phyloP scores from a whole-genome alignment of 2,797 vertebrate species.

The Nannoperca obscura region DNA sequence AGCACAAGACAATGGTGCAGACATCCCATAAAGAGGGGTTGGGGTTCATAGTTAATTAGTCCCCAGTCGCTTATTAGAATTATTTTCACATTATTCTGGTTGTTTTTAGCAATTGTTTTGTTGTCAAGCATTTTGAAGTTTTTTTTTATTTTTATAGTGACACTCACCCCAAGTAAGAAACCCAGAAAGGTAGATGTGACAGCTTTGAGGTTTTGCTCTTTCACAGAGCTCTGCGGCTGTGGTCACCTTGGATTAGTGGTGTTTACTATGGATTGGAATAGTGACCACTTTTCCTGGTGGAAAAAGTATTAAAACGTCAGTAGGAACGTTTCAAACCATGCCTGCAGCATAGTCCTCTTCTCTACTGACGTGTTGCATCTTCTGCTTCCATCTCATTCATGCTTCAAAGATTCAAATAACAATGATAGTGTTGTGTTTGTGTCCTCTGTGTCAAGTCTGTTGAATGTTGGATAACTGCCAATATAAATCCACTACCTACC shows the following conservation, averaged over 20 bases:
- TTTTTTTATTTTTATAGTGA: not conserved
- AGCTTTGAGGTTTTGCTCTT: no score
- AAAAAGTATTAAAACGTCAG: slow-evolving; percentile 21
- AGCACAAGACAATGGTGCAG: not conserved
- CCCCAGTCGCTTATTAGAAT: not conserved
- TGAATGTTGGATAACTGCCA: slow-evolving; percentile 2
- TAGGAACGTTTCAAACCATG: slow-evolving; percentile 1
- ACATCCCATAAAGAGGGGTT: not conserved
- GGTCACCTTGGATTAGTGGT: slow-evolving; percentile 15
- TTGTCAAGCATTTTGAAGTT: not conserved
- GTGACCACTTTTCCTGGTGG: slow-evolving; percentile 22
- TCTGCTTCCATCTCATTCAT: not conserved
- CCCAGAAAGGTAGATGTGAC: not conserved
- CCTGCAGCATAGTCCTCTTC: slow-evolving; percentile 12
- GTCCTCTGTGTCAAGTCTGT: not conserved
- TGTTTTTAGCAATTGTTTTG: not conserved
- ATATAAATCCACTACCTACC: not conserved
- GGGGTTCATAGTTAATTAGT: not conserved
- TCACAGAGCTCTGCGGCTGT: not conserved
- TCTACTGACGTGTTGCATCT: not conserved
- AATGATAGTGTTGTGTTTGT: not conserved
- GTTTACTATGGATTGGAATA: slow-evolving; percentile 19
- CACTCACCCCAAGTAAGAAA: not conserved
- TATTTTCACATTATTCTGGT: not conserved
- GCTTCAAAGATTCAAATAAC: not conserved